phyloP scores from a whole-genome alignment of 2,888 invertebrate species.

The Hemistola chrysoprasaria region DNA sequence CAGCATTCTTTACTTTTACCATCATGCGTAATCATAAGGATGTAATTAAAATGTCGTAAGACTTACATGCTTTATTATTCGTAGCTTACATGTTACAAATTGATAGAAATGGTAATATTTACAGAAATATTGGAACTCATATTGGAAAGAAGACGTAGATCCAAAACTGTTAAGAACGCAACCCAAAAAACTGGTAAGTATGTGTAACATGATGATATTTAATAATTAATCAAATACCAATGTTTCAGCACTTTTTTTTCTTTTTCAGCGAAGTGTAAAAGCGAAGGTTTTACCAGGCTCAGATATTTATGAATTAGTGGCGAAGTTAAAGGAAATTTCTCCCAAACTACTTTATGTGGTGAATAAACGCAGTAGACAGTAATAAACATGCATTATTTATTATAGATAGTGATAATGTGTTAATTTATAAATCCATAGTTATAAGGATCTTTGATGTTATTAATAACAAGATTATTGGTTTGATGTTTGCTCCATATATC shows the following conservation, averaged over 20 bases:
- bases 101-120: no score
- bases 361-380: conserved; percentile 36
- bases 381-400: conserved; percentile 2
- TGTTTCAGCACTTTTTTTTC: no score
- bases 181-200: conserved; percentile 27
- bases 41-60: no score
- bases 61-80: no score
- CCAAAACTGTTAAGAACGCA: conserved; percentile 37
- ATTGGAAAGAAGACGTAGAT: conserved; percentile 55
- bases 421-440: conserved; percentile 32
- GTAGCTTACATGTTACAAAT: no score
- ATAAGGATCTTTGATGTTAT: conserved; percentile 34
- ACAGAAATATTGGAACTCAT: conserved; percentile 61
- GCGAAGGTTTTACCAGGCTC: conserved; percentile 52
- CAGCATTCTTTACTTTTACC: no score
- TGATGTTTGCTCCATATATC: conserved; percentile 15
- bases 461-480: conserved; percentile 41
- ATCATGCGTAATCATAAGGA: no score
- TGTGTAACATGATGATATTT: no score
- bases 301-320: conserved; percentile 48
- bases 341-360: conserved; percentile 60
- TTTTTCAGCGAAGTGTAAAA: conserved; percentile 46
- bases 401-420: conserved; percentile 3
- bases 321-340: conserved; percentile 45
- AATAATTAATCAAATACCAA: no score